Conservation (phyloP, 1,140 invertebrate genomes). For the Samia ricini region DNA sequence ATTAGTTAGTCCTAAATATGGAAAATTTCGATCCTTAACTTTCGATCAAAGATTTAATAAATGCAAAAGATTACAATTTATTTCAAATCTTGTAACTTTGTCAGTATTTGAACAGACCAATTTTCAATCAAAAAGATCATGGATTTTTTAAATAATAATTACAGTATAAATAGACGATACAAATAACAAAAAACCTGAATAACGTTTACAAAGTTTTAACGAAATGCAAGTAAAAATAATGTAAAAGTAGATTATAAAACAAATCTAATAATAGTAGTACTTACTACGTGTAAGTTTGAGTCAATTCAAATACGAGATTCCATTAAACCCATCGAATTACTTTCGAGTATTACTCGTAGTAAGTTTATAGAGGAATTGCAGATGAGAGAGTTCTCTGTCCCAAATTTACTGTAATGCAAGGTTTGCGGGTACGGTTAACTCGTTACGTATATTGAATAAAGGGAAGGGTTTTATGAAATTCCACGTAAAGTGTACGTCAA, state of each 20-base stretch:
- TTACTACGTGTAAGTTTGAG: not conserved
- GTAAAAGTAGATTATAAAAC: not conserved
- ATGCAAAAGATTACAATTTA: no score
- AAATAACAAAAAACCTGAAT: no score
- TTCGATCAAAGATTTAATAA: no score
- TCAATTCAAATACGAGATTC: not conserved
- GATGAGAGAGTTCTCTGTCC: not conserved
- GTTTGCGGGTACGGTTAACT: constrained; percentile 29
- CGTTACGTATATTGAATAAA: constrained; percentile 42
- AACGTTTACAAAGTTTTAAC: no score
- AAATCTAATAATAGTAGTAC: not conserved
- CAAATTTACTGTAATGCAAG: constrained; percentile 3
- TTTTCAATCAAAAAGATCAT: no score
- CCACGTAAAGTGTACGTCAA: constrained; percentile 18
- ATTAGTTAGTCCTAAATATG: no score
- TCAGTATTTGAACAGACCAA: no score
- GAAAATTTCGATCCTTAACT: no score
- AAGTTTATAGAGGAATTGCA: not conserved
- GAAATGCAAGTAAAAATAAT: no score
- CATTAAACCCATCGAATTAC: constrained; percentile 1
- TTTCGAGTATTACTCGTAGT: not conserved
- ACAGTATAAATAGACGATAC: no score
- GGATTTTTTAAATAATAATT: no score
- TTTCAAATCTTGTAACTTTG: no score
- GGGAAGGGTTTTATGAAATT: constrained; percentile 40